Base-by-base conservation (phyloP, 2,797 vertebrate species). In the Tauraco hartlaubi region DNA sequence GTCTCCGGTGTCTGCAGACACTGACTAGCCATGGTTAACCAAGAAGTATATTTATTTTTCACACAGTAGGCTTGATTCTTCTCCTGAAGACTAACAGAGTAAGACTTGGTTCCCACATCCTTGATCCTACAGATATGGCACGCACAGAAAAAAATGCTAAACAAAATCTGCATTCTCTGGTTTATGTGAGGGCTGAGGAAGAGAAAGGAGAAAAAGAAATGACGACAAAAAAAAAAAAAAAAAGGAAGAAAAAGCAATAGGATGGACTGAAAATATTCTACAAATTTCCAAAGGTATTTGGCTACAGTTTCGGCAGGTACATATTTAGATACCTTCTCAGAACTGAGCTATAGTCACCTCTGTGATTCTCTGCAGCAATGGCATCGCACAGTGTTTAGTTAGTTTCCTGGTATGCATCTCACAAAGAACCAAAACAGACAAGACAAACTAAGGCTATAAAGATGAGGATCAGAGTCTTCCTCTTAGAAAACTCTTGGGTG, bases 301-400 rank as follows among this genome's bases (percentile, higher is more conserved):
- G n/a, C 18, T 91, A 16, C 44, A 64, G 22, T 81, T 88, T 90
- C 46, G 76, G 21, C 35, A 63, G 1, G 9, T 12, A 28, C 17
- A 31, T 39, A 56, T 75, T 71, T 85, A 75, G 15, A 26, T 55
- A 52, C 7, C 12, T 59, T 63, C 41, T 78, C 35, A 68, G 41
- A 84, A 72, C 2, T 3, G 1, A 56, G 10, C 35, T 56, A 14
- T 3, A 56, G 6, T 22, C 52, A 56, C 26, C 26, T 75, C 46
- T 61, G 39, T 43, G 16, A 48, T 79, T 87, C 52, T 68, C 63
- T 58, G n/a, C 37, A 92, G 43, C 66, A 75, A 18, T 2, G 68
- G 54, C n/a, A 54, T 23, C 74, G 31, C 37, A 43, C 0, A 0
- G 12, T n/a, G 16, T 63, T 86, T 52, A 61, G 14, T 28, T 61